Conservation (phyloP, 2,888 invertebrate species). For the Xanthia icteritia region DNA sequence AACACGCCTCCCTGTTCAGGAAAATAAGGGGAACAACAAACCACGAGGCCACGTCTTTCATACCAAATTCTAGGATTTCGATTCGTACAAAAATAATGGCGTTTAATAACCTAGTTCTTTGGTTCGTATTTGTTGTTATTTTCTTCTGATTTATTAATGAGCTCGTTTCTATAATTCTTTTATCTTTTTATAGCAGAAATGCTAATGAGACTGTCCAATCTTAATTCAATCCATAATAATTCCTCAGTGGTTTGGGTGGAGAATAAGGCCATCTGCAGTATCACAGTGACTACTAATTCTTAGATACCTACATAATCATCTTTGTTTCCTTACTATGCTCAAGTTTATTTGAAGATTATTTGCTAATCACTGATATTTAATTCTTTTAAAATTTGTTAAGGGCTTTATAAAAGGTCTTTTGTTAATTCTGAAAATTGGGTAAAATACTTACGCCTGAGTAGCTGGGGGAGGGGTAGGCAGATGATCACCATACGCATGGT, state of each 20-base stretch:
- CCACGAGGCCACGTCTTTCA: constrained; percentile 9
- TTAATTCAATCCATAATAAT: not conserved
- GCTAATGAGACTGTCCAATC: not conserved
- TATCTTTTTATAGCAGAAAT: not conserved
- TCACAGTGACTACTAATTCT: not conserved
- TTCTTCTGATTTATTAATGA: not conserved
- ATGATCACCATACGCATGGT: constrained; percentile 86
- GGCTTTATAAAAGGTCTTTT: not conserved
- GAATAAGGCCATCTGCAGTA: not conserved
- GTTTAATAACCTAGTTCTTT: not conserved
- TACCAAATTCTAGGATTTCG: constrained; percentile 23
- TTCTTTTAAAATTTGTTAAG: not conserved
- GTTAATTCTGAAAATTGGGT: not conserved
- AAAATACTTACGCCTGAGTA: constrained; percentile 83
- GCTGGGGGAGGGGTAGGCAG: constrained; percentile 85
- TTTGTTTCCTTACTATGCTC: not conserved
- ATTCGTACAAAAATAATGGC: constrained; percentile 34
- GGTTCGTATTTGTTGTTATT: constrained; percentile 5
- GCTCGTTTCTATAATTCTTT: not conserved
- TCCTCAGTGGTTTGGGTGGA: not conserved
- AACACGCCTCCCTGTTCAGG: constrained; percentile 63
- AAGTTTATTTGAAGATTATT: not conserved
- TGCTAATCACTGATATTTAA: not conserved
- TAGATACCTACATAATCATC: not conserved
- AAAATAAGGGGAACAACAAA: constrained; percentile 64